Evolutionary conservation across 2,888 invertebrate species (phyloP).

Genomic region (Xestoiulus laeticollis): DNA sequence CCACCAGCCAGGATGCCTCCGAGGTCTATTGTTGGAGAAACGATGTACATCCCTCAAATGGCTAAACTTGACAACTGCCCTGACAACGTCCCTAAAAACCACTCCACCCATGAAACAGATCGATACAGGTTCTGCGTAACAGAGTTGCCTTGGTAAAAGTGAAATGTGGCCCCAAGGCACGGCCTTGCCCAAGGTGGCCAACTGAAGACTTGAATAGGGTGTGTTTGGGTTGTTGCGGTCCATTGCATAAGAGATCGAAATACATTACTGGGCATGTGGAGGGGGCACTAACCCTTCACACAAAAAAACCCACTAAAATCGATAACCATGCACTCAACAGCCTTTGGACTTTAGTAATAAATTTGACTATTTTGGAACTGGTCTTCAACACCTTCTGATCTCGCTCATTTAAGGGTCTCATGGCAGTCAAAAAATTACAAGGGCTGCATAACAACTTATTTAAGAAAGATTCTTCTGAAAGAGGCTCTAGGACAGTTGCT

Average conservation of each 20-base stretch:
- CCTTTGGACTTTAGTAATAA: too few relatives aligned
- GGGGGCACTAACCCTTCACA: background rate
- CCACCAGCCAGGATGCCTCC: background rate
- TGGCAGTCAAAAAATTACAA: too few relatives aligned
- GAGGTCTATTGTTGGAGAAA: background rate
- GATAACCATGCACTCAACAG: too few relatives aligned
- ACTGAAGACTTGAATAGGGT: too few relatives aligned
- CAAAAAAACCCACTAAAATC: too few relatives aligned
- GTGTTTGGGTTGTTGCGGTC: slow-evolving; percentile 13
- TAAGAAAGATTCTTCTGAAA: too few relatives aligned
- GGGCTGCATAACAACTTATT: too few relatives aligned
- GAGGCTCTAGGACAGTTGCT: too few relatives aligned
- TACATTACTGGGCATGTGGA: background rate
- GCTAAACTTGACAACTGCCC: background rate
- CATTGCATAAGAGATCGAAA: slow-evolving; percentile 5
- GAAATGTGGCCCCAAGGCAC: slow-evolving; percentile 21
- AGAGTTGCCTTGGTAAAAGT: background rate
- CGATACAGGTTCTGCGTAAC: background rate
- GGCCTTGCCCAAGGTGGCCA: background rate
- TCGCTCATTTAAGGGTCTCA: too few relatives aligned
- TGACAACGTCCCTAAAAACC: background rate
- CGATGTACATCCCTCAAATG: background rate
- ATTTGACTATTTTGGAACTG: too few relatives aligned
- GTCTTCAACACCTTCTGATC: too few relatives aligned
- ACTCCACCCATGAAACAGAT: background rate